Evolutionary conservation across 1,140 invertebrate species (phyloP).

Genomic region (Muscidifurax raptorellus): DNA sequence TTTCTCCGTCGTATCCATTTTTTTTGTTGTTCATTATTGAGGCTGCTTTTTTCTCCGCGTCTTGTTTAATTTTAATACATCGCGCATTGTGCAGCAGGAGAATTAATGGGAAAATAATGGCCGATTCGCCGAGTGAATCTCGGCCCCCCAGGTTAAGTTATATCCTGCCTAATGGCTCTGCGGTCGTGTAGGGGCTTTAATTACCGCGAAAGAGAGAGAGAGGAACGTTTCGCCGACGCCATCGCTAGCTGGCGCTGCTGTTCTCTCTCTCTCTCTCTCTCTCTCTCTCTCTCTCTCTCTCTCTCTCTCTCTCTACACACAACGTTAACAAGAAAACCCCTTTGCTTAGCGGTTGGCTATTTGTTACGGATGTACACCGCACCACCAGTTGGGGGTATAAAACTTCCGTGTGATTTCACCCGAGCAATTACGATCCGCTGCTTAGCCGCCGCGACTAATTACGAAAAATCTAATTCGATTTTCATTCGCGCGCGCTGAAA

Average conservation of each 20-base stretch:
- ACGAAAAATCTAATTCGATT: background rate
- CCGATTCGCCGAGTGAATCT: conserved; percentile 35
- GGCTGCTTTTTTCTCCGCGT: background rate
- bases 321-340: conserved; percentile 34
- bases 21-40: background rate
- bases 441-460: background rate
- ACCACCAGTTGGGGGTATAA: background rate
- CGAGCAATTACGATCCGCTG: conserved; percentile 4
- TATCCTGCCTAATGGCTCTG: conserved; percentile 41
- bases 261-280: background rate
- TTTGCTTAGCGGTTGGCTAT: conserved; percentile 21
- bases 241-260: background rate
- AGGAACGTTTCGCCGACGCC: background rate
- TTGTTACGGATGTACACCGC: conserved; percentile 22
- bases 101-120: conserved; percentile 32
- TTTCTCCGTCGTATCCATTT: background rate
- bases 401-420: conserved; percentile 19
- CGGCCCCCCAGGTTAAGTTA: conserved; percentile 14
- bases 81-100: background rate
- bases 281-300: background rate
- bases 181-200: conserved; percentile 53
- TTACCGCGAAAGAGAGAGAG: conserved; percentile 55
- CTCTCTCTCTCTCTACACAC: background rate
- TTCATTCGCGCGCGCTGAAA: background rate
- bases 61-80: conserved; percentile 15